Percentiles rank a stretch among this genome's conserved stretches.
Conservation (phyloP, 2,888 invertebrate species). For the Agonopterix arenella region DNA sequence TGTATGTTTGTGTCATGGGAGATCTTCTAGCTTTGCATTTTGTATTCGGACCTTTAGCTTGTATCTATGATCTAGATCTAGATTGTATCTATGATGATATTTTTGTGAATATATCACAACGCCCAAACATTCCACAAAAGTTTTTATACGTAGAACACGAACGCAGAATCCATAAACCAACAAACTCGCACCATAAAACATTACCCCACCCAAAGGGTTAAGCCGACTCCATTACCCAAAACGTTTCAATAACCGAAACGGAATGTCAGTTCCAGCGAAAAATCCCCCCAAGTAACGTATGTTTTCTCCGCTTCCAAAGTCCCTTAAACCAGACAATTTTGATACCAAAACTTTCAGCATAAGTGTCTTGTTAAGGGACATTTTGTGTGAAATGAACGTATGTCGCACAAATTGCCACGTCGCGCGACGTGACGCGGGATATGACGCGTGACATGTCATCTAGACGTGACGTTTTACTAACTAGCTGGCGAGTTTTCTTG, state of each 20-base stretch:
- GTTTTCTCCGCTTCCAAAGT: background rate
- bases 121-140: too few species aligned
- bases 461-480: slow-evolving; percentile 22
- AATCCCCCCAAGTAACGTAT: slow-evolving; percentile 5
- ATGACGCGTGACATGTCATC: slow-evolving; percentile 32
- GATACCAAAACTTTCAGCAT: too few species aligned
- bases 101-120: too few species aligned
- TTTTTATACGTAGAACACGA: too few species aligned
- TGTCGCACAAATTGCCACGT: slow-evolving; percentile 14
- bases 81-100: too few species aligned
- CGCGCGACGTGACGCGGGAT: slow-evolving; percentile 15
- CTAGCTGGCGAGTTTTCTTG: slow-evolving; percentile 13
- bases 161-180: slow-evolving; percentile 3
- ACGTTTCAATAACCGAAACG: slow-evolving; percentile 16
- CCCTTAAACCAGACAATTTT: slow-evolving; percentile 3
- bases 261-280: slow-evolving; percentile 10
- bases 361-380: too few species aligned
- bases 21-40: too few species aligned
- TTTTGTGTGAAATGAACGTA: background rate
- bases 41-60: too few species aligned
- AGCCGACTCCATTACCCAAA: slow-evolving; percentile 19
- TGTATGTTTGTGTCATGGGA: too few species aligned
- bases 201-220: slow-evolving; percentile 7
- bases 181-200: background rate
- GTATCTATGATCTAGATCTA: too few species aligned